A percentile compares a stretch with the other conserved stretches of the same genome.
These are phyloP conservation scores for Lymantria monacha DNA, from an alignment of 2,888 invertebrate species.

Conservation along the genomic window DNA sequence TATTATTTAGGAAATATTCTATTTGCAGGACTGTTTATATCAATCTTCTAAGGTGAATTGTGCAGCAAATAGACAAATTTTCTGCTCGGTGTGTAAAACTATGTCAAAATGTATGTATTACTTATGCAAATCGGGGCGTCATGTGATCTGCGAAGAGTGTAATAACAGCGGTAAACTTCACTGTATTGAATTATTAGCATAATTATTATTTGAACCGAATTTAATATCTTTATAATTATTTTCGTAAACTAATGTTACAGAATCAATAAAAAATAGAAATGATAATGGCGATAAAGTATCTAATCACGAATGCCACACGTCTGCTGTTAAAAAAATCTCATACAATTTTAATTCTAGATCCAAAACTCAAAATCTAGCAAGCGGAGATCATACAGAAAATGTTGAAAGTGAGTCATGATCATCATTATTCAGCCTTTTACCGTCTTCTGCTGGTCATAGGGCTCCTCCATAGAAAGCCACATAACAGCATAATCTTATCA, in stretches of 20 bases:
- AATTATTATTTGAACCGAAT: background rate
- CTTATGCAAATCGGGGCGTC: constrained; percentile 11
- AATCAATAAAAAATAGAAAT: background rate
- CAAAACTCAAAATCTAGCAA: constrained; percentile 7
- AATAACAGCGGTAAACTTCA: constrained; percentile 15
- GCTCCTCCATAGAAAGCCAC: too few species aligned
- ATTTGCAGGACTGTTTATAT: constrained; percentile 12
- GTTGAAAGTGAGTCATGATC: constrained; percentile 1
- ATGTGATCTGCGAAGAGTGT: constrained; percentile 16
- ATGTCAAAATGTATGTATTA: constrained; percentile 5
- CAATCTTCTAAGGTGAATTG: constrained; percentile 4
- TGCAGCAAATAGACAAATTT: constrained; percentile 5
- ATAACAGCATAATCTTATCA: too few species aligned
- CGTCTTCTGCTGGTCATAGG: too few species aligned
- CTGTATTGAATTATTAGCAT: background rate
- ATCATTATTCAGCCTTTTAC: too few species aligned
- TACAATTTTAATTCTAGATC: background rate
- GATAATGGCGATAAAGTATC: constrained; percentile 13
- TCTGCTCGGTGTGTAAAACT: constrained; percentile 19
- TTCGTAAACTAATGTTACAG: background rate
- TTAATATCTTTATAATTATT: background rate
- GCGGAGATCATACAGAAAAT: constrained; percentile 17
- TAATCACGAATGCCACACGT: constrained; percentile 9
- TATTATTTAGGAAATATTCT: too few species aligned
- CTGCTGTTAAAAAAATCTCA: constrained; percentile 1